Conservation (phyloP, 2,113 vertebrate species). For the Tricholaema leucomelas region DNA sequence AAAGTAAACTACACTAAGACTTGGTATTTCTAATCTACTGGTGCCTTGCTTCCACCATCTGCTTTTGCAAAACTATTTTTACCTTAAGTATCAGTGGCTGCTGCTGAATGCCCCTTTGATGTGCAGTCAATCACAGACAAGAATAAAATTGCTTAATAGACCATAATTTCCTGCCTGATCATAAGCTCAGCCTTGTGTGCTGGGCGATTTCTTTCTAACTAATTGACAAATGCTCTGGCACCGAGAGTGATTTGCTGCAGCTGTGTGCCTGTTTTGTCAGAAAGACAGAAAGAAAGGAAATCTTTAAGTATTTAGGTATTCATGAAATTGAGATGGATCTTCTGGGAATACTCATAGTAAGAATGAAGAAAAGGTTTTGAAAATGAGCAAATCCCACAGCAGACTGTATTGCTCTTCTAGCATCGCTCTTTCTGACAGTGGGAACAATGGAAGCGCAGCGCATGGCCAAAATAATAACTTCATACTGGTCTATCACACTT, state of each 20-base stretch:
- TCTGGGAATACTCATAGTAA: neutral
- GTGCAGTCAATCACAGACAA: constrained; percentile 33
- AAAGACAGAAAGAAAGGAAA: neutral
- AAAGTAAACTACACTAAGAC: neutral
- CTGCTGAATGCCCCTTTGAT: constrained; percentile 18
- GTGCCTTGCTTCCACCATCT: constrained; percentile 16
- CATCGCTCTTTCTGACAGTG: neutral
- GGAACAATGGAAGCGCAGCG: neutral
- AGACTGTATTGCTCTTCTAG: neutral
- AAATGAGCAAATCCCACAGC: neutral
- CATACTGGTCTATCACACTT: neutral
- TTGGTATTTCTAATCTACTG: neutral
- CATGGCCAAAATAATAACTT: neutral
- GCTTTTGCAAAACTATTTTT: constrained; percentile 25
- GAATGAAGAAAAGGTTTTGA: neutral
- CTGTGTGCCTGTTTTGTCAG: constrained; percentile 3
- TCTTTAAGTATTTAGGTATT: constrained; percentile 5
- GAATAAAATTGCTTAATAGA: constrained; percentile 45
- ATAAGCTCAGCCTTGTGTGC: neutral
- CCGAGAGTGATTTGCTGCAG: constrained; percentile 16
- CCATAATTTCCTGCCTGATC: constrained; percentile 48
- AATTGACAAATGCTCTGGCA: constrained; percentile 35
- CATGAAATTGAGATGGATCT: neutral
- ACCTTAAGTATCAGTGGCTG: constrained; percentile 15
- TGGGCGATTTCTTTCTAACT: constrained; percentile 3